Evolutionary conservation across 2,888 invertebrate species (phyloP), one percentile per base, ranked within the genome.

Genomic region (Norana najaformis): DNA sequence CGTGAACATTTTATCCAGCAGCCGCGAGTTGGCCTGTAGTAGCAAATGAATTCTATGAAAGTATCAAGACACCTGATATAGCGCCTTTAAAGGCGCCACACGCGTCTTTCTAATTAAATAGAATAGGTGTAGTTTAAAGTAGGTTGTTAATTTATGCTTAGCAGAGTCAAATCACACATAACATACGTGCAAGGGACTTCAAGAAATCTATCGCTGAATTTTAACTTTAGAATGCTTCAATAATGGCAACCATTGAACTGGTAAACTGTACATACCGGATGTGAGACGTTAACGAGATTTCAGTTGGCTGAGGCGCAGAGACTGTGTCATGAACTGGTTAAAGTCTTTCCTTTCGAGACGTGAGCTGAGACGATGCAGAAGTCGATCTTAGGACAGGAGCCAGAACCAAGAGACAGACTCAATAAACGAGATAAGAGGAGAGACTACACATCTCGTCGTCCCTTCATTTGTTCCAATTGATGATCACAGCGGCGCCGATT

Each of bases 381-480:
- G 69, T n/a, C 69, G 30, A 30, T 69, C 69, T 69, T 8, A 69
- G n/a, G 69, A 69, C 69, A n/a, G 69, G 11, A n/a, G 69, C 69
- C 69, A 69, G 69, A 69, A 0, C 8, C 69, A n/a, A 47, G 23
- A 47, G 47, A 69, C 69, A 69, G 69, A 69, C 69, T 69, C 69
- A 69, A 69, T 69, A 69, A 69, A 69, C 69, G 69, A 8, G 69
- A 69, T n/a, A 69, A 69, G 69, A 69, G n/a, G 69, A 69, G 69
- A 69, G 30, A 69, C 0, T 11, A n/a, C 69, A n/a, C 69, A 8
- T 8, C n/a, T n/a, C 30, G 69, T 69, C 69, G n/a, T n/a, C 69
- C 69, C 69, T n/a, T 69, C 69, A 69, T 69, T 69, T 69, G 69
- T 69, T n/a, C 69, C 30, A n/a, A 69, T n/a, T 69, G 69, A 69